Evolutionary conservation across 2,113 vertebrate species (phyloP).

Genomic region (Alces alces): DNA sequence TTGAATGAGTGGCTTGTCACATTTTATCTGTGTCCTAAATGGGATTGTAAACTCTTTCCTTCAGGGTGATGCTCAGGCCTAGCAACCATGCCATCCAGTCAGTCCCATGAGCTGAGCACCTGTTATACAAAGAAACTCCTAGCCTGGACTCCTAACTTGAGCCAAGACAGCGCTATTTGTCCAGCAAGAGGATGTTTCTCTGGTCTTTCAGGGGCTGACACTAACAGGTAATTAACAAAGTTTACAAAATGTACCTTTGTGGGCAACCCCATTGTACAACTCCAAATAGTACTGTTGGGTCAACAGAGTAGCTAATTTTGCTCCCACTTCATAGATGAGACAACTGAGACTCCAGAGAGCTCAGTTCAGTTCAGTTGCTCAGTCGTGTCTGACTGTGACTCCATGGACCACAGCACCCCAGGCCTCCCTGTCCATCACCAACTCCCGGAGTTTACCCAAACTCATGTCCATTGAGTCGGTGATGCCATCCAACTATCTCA

Average conservation of each 20-base stretch:
- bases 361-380: not conserved
- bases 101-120: not conserved
- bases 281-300: not conserved
- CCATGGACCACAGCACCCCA: not conserved
- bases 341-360: not conserved
- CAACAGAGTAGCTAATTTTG: not conserved
- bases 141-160: not conserved
- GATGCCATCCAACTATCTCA: too few relatives aligned
- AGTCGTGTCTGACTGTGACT: accelerated
- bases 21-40: slow-evolving; percentile 57
- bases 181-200: not conserved
- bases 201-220: not conserved
- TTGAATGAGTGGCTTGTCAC: slow-evolving; percentile 53
- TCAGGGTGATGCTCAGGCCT: not conserved
- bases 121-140: not conserved
- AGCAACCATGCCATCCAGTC: not conserved
- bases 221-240: not conserved
- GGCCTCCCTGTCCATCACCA: not conserved
- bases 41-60: slow-evolving; percentile 40
- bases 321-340: not conserved
- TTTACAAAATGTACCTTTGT: not conserved
- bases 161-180: not conserved
- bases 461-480: too few relatives aligned
- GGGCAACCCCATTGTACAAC: not conserved
- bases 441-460: not conserved